Evolutionary conservation across 1,140 invertebrate genomes (phyloP).

Genomic region (Pectinophora gossypiella): DNA sequence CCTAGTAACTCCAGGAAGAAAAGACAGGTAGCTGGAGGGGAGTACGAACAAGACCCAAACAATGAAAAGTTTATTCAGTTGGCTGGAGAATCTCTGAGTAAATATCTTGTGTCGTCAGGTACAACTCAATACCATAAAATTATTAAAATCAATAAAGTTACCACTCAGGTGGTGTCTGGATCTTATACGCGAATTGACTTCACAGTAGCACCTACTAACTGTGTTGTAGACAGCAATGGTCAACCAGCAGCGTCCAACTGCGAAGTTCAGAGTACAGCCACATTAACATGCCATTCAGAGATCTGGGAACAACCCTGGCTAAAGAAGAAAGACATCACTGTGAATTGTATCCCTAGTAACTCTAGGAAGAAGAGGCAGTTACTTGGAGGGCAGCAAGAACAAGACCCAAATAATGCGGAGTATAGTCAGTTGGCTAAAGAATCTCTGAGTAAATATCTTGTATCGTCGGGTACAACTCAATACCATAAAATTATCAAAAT

Average conservation of each 20-base stretch:
- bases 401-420: too few relatives aligned
- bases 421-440: too few relatives aligned
- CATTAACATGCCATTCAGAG: too few relatives aligned
- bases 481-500: conserved; percentile 2
- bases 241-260: not conserved
- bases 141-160: conserved; percentile 26
- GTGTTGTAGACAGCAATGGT: conserved; percentile 5
- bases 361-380: too few relatives aligned
- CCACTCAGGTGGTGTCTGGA: conserved; percentile 28
- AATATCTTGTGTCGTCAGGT: conserved; percentile 22
- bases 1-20: too few relatives aligned
- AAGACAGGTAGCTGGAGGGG: conserved; percentile 5
- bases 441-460: too few relatives aligned
- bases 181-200: conserved; percentile 14
- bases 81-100: conserved; percentile 28
- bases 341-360: too few relatives aligned
- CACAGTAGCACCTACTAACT: conserved; percentile 2
- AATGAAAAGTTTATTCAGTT: conserved; percentile 24
- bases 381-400: too few relatives aligned
- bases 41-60: conserved; percentile 16
- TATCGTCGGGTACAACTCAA: not conserved
- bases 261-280: too few relatives aligned
- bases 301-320: too few relatives aligned
- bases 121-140: conserved; percentile 22
- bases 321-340: too few relatives aligned